A percentile compares a stretch with the other conserved stretches of the same genome.
Evolutionary conservation across 2,888 invertebrate genomes (phyloP).

Genomic region (Poecilobothrus nobilitatus): DNA sequence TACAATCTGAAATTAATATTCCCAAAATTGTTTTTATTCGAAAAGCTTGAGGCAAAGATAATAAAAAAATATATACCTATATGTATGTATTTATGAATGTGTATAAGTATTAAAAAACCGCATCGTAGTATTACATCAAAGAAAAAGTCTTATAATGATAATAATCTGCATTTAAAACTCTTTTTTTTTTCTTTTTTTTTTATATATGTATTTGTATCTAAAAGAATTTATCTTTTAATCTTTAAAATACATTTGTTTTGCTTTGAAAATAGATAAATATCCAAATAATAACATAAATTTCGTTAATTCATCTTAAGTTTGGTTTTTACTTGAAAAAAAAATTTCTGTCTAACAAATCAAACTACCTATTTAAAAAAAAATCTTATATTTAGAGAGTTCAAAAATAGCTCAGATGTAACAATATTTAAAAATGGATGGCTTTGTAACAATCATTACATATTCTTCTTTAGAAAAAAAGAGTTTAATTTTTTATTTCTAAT

Average conservation of each 20-base stretch:
- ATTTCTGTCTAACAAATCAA: too few relatives aligned
- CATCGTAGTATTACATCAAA: neutral
- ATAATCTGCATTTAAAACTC: neutral
- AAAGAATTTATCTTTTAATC: neutral
- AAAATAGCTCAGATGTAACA: too few relatives aligned
- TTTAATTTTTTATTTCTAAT: too few relatives aligned
- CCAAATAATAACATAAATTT: neutral
- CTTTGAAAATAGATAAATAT: neutral
- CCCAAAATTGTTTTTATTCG: neutral
- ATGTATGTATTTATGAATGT: too few relatives aligned
- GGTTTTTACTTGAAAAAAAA: neutral
- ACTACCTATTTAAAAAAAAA: too few relatives aligned
- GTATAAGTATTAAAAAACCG: too few relatives aligned
- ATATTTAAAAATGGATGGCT: too few relatives aligned
- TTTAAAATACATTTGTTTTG: neutral
- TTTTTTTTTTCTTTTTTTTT: neutral
- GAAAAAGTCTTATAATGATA: too few relatives aligned
- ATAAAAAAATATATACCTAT: neutral
- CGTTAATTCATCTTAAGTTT: neutral
- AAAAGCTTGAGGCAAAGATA: neutral
- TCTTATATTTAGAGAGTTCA: too few relatives aligned
- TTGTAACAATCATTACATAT: too few relatives aligned
- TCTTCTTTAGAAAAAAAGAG: too few relatives aligned
- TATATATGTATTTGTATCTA: neutral
- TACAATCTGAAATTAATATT: too few relatives aligned